These are phyloP conservation scores for Varroa destructor DNA, from an alignment of 1,140 invertebrate genomes.

Conservation along the genomic window DNA sequence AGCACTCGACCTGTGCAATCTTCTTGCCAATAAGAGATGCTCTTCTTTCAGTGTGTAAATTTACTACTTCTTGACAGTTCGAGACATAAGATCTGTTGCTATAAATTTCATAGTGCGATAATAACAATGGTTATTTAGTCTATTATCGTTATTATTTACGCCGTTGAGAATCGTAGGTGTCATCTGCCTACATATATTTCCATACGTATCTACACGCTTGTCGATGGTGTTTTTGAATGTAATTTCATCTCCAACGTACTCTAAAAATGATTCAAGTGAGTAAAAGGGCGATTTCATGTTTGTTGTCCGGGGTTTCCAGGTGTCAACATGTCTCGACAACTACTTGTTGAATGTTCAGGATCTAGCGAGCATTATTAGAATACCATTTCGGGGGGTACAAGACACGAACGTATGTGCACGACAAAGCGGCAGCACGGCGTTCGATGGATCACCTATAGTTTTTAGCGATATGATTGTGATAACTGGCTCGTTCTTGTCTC, in stretches of 20 bases:
- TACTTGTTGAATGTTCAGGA: background rate
- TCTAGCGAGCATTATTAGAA: background rate
- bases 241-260: too few relatives aligned
- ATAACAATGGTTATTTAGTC: too few relatives aligned
- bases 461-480: background rate
- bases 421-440: background rate
- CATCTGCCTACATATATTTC: too few relatives aligned
- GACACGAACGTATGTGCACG: slow-evolving; percentile 13
- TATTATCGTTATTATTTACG: too few relatives aligned
- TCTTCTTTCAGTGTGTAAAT: too few relatives aligned
- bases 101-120: too few relatives aligned
- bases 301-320: background rate
- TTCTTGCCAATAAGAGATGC: too few relatives aligned
- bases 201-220: too few relatives aligned
- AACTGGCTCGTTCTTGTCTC: background rate
- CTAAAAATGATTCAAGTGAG: too few relatives aligned
- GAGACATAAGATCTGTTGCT: background rate
- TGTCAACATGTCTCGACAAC: slow-evolving; percentile 15
- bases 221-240: too few relatives aligned
- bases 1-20: background rate
- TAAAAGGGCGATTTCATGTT: too few relatives aligned
- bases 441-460: slow-evolving; percentile 6
- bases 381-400: background rate
- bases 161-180: too few relatives aligned
- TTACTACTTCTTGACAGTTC: background rate